Conservation (phyloP, 2,113 vertebrate species). For the Caranx ignobilis region DNA sequence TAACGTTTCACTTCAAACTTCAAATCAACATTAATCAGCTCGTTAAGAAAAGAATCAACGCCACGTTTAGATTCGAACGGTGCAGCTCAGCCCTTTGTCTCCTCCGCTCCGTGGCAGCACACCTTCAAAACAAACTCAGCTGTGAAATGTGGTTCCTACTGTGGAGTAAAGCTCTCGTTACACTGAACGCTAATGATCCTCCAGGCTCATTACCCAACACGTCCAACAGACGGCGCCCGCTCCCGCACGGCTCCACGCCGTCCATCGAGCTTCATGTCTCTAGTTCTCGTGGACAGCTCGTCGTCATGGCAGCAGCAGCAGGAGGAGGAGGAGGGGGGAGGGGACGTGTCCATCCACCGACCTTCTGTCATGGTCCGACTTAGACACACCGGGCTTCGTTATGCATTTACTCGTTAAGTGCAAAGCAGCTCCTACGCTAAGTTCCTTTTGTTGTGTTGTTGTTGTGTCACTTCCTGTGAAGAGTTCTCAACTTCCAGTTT, state of each 20-base stretch:
- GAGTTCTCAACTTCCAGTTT: slow-evolving; percentile 59
- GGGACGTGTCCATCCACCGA: slow-evolving; percentile 22
- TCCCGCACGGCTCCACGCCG: not conserved
- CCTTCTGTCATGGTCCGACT: slow-evolving; percentile 8
- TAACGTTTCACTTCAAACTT: slow-evolving; percentile 64
- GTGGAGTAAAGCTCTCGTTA: slow-evolving; percentile 22
- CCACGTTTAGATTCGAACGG: slow-evolving; percentile 49
- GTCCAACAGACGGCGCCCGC: not conserved
- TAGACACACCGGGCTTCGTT: slow-evolving; percentile 57
- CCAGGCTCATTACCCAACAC: slow-evolving; percentile 18
- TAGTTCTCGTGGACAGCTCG: slow-evolving; percentile 56
- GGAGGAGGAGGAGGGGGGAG: no score
- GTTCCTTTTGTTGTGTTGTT: slow-evolving; percentile 32
- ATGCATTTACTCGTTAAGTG: slow-evolving; percentile 74
- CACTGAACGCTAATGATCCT: slow-evolving; percentile 25
- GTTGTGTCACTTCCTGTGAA: slow-evolving; percentile 42
- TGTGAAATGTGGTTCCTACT: slow-evolving; percentile 29
- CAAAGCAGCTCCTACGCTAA: slow-evolving; percentile 79
- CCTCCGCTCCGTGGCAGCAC: slow-evolving; percentile 29
- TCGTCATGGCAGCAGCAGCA: slow-evolving; percentile 9
- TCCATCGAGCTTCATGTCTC: not conserved
- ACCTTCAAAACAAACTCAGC: slow-evolving; percentile 6
- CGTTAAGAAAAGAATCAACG: not conserved
- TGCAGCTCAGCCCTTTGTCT: slow-evolving; percentile 55
- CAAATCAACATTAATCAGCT: slow-evolving; percentile 37